phyloP scores from a whole-genome alignment of 2,797 vertebrate genomes.

The Monodelphis domestica region DNA sequence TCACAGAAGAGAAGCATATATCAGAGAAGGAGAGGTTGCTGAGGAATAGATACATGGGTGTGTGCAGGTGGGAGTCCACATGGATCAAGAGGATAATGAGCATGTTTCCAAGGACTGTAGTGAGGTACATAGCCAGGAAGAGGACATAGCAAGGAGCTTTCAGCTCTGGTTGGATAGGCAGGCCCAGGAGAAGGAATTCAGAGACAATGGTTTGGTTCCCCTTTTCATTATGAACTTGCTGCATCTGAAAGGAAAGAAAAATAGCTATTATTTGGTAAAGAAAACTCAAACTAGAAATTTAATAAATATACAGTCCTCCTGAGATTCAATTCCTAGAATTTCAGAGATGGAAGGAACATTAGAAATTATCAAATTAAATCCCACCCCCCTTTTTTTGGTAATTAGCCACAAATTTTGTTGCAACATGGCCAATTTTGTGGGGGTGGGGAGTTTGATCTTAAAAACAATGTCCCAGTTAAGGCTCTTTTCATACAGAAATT shows the following conservation, averaged over 20 bases:
- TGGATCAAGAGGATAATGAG: conserved; percentile 49
- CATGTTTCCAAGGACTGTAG: conserved; percentile 51
- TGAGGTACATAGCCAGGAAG: conserved; percentile 34
- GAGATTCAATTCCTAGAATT: background rate
- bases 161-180: background rate
- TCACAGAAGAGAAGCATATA: conserved; percentile 72
- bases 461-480: too few species aligned
- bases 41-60: conserved; percentile 73
- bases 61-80: conserved; percentile 63
- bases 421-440: too few species aligned
- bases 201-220: conserved; percentile 13
- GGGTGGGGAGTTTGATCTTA: too few species aligned
- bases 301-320: background rate
- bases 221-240: conserved; percentile 15
- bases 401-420: too few species aligned
- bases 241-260: conserved; percentile 48
- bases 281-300: background rate
- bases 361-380: background rate
- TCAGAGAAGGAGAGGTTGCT: conserved; percentile 70
- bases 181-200: conserved; percentile 47
- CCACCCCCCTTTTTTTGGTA: too few species aligned
- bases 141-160: conserved; percentile 12
- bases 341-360: background rate
- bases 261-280: background rate
- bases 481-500: too few species aligned